Base-by-base conservation (phyloP, 2,888 invertebrate genomes). In the Quadroppia sp. region DNA sequence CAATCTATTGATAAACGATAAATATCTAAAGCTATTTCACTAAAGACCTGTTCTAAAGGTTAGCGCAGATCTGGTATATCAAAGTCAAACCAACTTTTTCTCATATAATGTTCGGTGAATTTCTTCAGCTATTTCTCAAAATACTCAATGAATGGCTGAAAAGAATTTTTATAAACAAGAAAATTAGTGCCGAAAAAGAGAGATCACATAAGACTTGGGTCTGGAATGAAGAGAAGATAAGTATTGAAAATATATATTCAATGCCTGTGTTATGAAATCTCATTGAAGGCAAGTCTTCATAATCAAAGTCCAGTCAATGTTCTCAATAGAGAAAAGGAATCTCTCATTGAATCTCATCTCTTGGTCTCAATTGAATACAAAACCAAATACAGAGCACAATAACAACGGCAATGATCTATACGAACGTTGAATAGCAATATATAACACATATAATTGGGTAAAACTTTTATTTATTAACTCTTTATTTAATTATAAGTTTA, bases 291-390 rank as follows among this genome's bases (percentile, higher is more conserved):
- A 3, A 3, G 11, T 45, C 45, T 17, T 45, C 36, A 45, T 45
- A 45, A 56, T 56, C 56, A 56, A 23, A 23, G 56, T 20, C 56
- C 56, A 56, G 56, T 56, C 15, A 3, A 15, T 45, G 45, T 45
- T 3, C 3, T 56, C 23, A 56, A 56, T 56, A 56, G 56, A 56
- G 23, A 56, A 13, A 45, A 3, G 56, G 23, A 56, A 15, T 17
- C 17, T 23, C 3, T 56, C 56, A 56, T 56, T 56, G 23, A 56
- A 56, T 56, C 56, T 15, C 23, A 6, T 56, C 11, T 56, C 17
- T 45, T 45, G 15, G 25, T 56, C 56, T 56, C 23, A 56, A 56
- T 56, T 56, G 56, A 56, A 56, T 56, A 56, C 56, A 56, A 45
- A 56, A 56, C 56, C 56, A 56, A 56, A 56, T 56, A 56, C 56